Conservation (phyloP, 2,797 vertebrate species). For the Neosilurus mollespiculum region DNA sequence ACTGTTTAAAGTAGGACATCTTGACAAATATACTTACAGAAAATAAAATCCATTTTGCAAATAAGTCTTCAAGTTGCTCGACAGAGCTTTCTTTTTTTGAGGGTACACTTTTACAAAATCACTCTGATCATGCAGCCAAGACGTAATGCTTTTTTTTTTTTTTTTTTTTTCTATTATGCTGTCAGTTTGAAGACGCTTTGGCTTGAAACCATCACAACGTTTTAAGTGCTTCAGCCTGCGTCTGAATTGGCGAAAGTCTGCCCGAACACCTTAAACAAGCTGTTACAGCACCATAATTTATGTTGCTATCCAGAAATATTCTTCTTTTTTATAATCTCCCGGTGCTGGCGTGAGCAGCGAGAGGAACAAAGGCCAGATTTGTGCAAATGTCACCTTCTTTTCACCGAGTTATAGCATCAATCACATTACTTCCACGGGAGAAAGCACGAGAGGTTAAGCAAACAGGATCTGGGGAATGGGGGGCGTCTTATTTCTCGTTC, state of each 20-base stretch:
- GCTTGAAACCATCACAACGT: background rate
- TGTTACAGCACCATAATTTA: conserved; percentile 41
- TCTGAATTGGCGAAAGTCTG: conserved; percentile 28
- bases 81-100: background rate
- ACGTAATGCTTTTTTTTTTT: background rate
- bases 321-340: conserved; percentile 67
- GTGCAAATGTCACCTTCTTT: conserved; percentile 77
- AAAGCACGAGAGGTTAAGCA: conserved; percentile 75
- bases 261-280: conserved; percentile 35
- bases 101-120: background rate
- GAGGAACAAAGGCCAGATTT: conserved; percentile 78
- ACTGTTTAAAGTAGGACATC: background rate
- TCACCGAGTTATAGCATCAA: conserved; percentile 72
- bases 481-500: conserved; percentile 68
- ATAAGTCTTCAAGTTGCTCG: background rate
- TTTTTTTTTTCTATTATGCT: background rate
- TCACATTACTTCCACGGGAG: conserved; percentile 76
- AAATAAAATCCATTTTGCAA: background rate
- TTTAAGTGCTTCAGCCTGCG: conserved; percentile 1
- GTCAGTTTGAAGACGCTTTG: conserved; percentile 17
- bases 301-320: conserved; percentile 60
- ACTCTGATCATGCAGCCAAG: background rate
- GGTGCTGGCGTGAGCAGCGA: conserved; percentile 66
- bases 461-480: conserved; percentile 66
- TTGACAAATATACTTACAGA: background rate